These are phyloP conservation scores for Heliornis fulica DNA, from an alignment of 2,113 vertebrate species.

Conservation along the genomic window DNA sequence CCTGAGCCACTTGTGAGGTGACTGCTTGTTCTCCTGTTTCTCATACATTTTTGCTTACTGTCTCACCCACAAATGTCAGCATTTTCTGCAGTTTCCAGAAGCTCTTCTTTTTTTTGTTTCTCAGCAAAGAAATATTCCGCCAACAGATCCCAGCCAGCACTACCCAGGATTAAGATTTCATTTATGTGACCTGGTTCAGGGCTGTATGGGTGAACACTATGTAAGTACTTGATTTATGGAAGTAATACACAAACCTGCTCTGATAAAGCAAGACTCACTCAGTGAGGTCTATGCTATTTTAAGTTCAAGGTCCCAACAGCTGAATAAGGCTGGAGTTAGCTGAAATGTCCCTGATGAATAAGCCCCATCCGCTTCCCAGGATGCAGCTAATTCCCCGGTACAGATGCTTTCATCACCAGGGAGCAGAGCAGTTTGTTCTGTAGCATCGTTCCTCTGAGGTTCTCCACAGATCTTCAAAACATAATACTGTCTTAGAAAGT, in stretches of 20 bases:
- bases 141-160: neutral
- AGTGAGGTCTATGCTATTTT: neutral
- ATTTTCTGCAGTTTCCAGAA: neutral
- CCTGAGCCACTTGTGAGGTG: neutral
- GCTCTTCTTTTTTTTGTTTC: neutral
- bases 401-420: neutral
- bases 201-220: neutral
- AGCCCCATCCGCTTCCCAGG: neutral
- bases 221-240: neutral
- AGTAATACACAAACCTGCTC: neutral
- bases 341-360: neutral
- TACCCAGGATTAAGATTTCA: neutral
- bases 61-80: neutral
- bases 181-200: neutral
- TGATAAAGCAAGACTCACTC: neutral
- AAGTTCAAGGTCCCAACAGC: neutral
- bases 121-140: neutral
- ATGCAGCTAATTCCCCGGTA: neutral
- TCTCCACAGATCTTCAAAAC: neutral
- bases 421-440: rapidly evolving
- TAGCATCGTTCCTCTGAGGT: neutral
- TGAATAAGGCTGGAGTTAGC: neutral
- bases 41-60: neutral
- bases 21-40: neutral
- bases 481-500: neutral